Evolutionary conservation across 2,113 vertebrate genomes (phyloP).

Genomic region (Pachypanchax playfairii): DNA sequence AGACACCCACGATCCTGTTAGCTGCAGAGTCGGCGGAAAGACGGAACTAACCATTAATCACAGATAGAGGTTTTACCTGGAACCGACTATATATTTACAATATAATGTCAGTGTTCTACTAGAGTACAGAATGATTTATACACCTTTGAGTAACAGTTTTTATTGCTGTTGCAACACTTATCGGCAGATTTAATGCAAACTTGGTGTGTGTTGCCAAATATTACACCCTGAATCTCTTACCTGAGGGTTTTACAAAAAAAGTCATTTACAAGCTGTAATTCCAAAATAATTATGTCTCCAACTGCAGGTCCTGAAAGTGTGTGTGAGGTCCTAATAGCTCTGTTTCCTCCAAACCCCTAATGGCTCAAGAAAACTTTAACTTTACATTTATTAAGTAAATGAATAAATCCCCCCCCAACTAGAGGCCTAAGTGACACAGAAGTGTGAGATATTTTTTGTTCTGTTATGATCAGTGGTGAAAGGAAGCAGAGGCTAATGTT

Average conservation of each 20-base stretch:
- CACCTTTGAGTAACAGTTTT: slow-evolving; percentile 1
- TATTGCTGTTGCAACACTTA: background rate
- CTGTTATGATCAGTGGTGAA: slow-evolving; percentile 45
- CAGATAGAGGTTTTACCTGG: slow-evolving; percentile 22
- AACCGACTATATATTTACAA: slow-evolving; percentile 6
- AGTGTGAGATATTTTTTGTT: slow-evolving; percentile 38
- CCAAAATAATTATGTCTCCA: slow-evolving; percentile 26
- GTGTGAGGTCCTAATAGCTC: slow-evolving; percentile 41
- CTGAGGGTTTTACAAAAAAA: slow-evolving; percentile 33
- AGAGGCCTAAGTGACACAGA: slow-evolving; percentile 12
- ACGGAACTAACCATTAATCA: slow-evolving; percentile 34
- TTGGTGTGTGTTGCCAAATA: slow-evolving; percentile 6
- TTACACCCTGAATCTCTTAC: slow-evolving; percentile 14
- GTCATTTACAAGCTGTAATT: slow-evolving; percentile 35
- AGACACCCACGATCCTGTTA: slow-evolving; percentile 44
- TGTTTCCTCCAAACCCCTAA: background rate
- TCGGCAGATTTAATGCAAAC: background rate
- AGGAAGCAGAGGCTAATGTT: slow-evolving; percentile 55
- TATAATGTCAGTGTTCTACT: background rate
- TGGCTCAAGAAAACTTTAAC: background rate
- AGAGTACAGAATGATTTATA: slow-evolving; percentile 7
- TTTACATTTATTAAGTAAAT: background rate
- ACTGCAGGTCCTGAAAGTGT: slow-evolving; percentile 36
- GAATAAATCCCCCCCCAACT: too few species aligned
- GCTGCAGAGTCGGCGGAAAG: slow-evolving; percentile 15